Percentiles rank a stretch among this genome's conserved stretches.
phyloP scores from a whole-genome alignment of 1,140 invertebrate species.

The Trinorchestia longiramus region DNA sequence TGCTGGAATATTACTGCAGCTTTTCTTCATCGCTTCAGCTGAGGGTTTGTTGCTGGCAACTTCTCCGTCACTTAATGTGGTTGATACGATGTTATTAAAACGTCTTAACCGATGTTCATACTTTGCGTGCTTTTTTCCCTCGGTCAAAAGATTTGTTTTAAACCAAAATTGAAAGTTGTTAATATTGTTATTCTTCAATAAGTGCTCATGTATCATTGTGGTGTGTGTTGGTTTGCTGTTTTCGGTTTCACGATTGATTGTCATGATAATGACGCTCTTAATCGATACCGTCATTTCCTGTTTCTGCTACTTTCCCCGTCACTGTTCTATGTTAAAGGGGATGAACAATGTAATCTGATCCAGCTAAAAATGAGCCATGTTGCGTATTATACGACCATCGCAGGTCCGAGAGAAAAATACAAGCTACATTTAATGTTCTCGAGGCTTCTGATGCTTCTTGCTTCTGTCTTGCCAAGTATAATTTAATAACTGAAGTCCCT shows the following conservation, averaged over 20 bases:
- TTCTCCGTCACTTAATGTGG: not conserved
- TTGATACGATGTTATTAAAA: not conserved
- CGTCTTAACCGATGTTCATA: not conserved
- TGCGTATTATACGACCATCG: not conserved
- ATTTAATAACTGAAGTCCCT: not conserved
- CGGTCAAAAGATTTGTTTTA: not conserved
- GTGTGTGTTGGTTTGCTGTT: not conserved
- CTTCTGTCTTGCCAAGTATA: not conserved
- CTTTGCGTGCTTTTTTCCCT: not conserved
- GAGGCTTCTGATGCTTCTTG: not conserved
- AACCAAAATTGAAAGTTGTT: not conserved
- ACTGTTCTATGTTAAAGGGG: not conserved
- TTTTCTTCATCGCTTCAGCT: not conserved
- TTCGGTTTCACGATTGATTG: not conserved
- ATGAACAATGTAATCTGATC: not conserved
- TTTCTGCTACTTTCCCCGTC: not conserved
- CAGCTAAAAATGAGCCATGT: not conserved
- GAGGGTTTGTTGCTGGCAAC: not conserved
- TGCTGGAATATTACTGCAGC: too few relatives aligned
- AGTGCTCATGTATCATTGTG: not conserved
- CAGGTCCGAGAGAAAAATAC: not conserved
- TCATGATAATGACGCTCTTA: not conserved
- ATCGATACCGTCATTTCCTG: not conserved
- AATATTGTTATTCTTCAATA: not conserved
- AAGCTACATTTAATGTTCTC: not conserved